These are phyloP conservation scores for Pammene fasciana DNA, from an alignment of 2,888 invertebrate species.

Conservation along the genomic window DNA sequence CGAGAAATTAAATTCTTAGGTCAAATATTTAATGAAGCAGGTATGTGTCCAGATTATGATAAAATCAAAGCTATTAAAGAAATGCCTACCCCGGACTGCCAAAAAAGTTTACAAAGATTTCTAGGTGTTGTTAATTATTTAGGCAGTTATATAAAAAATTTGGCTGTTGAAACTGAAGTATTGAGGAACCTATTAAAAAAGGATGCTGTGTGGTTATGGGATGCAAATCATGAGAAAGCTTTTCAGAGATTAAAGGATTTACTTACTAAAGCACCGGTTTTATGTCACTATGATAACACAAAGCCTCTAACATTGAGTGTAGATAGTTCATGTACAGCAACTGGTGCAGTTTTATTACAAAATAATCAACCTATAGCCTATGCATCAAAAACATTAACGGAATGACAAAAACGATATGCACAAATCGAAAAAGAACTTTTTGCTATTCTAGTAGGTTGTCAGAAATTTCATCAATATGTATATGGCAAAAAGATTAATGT, in stretches of 20 bases:
- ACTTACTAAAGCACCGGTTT: constrained; percentile 5
- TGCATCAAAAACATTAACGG: too few relatives aligned
- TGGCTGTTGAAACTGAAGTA: neutral
- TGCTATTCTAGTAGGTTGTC: too few relatives aligned
- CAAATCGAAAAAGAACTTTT: too few relatives aligned
- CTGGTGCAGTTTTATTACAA: too few relatives aligned
- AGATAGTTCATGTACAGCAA: too few relatives aligned
- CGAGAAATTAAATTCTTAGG: neutral
- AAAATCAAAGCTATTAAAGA: constrained; percentile 1
- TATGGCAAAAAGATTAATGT: too few relatives aligned
- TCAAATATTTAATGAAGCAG: neutral
- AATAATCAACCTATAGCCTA: too few relatives aligned
- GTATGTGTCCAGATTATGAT: constrained; percentile 6
- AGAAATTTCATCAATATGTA: too few relatives aligned
- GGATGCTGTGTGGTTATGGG: constrained; percentile 3
- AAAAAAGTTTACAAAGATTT: constrained; percentile 2
- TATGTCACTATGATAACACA: constrained; percentile 5
- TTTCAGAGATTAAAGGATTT: neutral
- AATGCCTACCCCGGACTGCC: constrained; percentile 1
- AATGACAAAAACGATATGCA: too few relatives aligned
- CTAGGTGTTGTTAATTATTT: constrained; percentile 5
- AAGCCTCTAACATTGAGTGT: constrained; percentile 1
- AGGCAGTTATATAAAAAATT: neutral
- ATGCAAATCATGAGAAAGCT: constrained; percentile 2
- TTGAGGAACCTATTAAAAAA: constrained; percentile 1